Percentiles rank a stretch among this genome's conserved stretches.
Evolutionary conservation across 2,113 vertebrate species (phyloP).

Genomic region (Oplegnathus fasciatus): DNA sequence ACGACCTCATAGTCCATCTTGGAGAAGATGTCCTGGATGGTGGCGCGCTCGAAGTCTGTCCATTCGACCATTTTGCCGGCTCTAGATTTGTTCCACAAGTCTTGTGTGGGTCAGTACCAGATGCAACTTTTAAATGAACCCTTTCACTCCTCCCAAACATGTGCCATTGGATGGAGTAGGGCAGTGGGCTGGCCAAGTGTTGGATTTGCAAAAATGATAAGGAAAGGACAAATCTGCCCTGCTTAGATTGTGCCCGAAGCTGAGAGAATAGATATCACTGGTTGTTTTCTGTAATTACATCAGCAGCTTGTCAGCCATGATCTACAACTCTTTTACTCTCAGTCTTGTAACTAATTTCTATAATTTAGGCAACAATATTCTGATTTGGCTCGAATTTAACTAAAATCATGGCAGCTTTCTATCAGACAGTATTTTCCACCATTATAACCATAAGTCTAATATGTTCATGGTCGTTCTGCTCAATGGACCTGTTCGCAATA

Average conservation of each 20-base stretch:
- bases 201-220: slow-evolving; percentile 4
- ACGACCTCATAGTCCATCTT: slow-evolving; percentile 59
- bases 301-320: background rate
- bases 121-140: slow-evolving; percentile 27
- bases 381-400: background rate
- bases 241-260: background rate
- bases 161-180: background rate
- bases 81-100: background rate
- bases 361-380: background rate
- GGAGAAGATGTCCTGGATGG: slow-evolving; percentile 70
- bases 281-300: background rate
- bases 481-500: too few species aligned
- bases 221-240: background rate
- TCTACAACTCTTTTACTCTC: background rate
- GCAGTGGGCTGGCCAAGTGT: background rate
- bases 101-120: background rate
- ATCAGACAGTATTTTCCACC: background rate
- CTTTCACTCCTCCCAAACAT: slow-evolving; percentile 14
- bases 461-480: too few species aligned
- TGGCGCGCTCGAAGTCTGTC: slow-evolving; percentile 74
- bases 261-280: background rate
- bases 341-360: background rate
- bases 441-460: background rate
- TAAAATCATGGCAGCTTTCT: background rate
- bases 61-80: slow-evolving; percentile 77